Base-by-base conservation (phyloP, 2,797 vertebrate species). In the Lithobates pipiens region DNA sequence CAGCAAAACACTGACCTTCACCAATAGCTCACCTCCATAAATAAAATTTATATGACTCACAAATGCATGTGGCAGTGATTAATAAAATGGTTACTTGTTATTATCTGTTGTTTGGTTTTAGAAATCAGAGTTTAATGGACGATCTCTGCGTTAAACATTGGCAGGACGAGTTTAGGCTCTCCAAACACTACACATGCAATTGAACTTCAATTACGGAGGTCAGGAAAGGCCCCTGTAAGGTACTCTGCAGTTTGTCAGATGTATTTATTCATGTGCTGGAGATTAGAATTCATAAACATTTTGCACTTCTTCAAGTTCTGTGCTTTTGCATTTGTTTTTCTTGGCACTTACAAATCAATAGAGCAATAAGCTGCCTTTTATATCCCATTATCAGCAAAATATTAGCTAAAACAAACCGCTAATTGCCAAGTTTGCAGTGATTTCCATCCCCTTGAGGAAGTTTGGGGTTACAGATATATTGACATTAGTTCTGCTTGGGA, bases 211-310 rank as follows among this genome's bases (percentile, higher is more conserved):
- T 95, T 95, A 94, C 86, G 86, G 93, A 92, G 92, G 92, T 93
- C 94, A 93, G 88, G 88, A 92, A 92, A 90, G 90, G 88, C 89
- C 88, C 92, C 90, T 91, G 84, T 90, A 88, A 91, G 88, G 90
- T 91, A 91, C 89, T 93, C 94, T 95, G 94, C 91, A 94, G 92
- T 95, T 94, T 93, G 93, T 96, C 95, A 95, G 88, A 94, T 90
- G 82, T 94, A 94, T 95, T 96, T 96, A 92, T 95, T 94, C 94
- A 96, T 95, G 93, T 96, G 93, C 88, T 93, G 92, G 91, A 91
- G 90, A 94, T 96, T 95, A 95, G 91, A 93, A 93, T 95, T 94
- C 90, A 95, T 94, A 95, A 95, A 96, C 91, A 94, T 93, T 93
- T 95, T 93, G 84, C 90, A 92, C 88, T 72, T 93, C 94, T 94